Evolutionary conservation across 1,140 invertebrate genomes (phyloP).

Genomic region (Drosophila kanapiae): DNA sequence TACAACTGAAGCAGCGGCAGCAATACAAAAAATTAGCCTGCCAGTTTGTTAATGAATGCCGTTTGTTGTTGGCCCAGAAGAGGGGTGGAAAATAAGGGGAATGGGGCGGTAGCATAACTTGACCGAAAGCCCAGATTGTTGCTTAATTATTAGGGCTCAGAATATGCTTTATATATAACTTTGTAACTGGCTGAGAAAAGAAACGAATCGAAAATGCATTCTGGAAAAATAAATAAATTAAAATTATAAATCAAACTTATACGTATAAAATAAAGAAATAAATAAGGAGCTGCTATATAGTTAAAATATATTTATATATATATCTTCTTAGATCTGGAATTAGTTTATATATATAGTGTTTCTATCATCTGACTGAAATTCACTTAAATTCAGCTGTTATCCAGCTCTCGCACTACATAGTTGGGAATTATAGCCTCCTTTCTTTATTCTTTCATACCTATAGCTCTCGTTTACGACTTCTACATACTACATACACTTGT

Average conservation of each 20-base stretch:
- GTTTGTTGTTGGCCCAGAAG: conserved; percentile 19
- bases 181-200: neutral
- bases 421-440: neutral
- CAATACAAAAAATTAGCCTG: conserved; percentile 37
- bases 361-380: no score
- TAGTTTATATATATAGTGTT: no score
- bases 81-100: neutral
- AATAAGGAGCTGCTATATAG: no score
- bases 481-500: neutral
- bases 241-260: neutral
- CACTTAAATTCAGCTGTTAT: no score
- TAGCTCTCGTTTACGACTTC: neutral
- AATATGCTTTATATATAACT: neutral
- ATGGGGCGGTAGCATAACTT: neutral
- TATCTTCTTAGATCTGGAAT: no score
- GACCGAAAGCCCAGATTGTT: neutral
- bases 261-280: neutral
- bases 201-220: neutral
- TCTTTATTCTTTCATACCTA: neutral
- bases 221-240: no score
- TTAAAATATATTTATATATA: no score
- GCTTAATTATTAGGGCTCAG: conserved; percentile 1
- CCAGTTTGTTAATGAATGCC: conserved; percentile 39
- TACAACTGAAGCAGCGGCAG: conserved; percentile 21
- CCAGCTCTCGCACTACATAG: neutral